Percentiles rank a stretch among this genome's conserved stretches.
phyloP scores from a whole-genome alignment of 2,797 vertebrate species.

The Menidia menidia region DNA sequence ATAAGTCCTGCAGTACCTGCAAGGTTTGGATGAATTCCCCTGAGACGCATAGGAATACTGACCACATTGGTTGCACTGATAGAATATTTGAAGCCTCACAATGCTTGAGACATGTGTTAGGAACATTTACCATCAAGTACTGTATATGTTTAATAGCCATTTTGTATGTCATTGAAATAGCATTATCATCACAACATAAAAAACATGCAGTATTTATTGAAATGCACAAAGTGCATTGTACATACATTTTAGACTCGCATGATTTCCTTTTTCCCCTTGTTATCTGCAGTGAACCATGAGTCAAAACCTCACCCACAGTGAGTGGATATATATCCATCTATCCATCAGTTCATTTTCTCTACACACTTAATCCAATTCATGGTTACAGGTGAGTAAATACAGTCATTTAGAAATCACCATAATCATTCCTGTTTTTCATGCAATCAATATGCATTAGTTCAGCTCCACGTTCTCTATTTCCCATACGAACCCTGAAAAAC shows the following conservation, averaged over 20 bases:
- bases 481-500: conserved; percentile 10
- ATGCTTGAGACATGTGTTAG: too few relatives aligned
- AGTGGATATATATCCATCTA: too few relatives aligned
- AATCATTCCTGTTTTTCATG: background rate
- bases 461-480: background rate
- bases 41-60: too few relatives aligned
- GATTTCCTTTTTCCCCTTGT: too few relatives aligned
- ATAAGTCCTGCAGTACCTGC: background rate
- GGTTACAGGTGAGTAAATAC: background rate
- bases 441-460: background rate
- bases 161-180: background rate
- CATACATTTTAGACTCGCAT: background rate
- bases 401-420: background rate
- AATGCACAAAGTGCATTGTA: background rate
- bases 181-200: background rate
- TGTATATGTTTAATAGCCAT: too few relatives aligned
- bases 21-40: background rate
- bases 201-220: background rate
- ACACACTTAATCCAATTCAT: too few relatives aligned
- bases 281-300: too few relatives aligned
- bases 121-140: too few relatives aligned
- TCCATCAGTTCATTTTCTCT: too few relatives aligned
- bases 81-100: background rate
- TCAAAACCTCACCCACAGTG: too few relatives aligned
- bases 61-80: too few relatives aligned